Evolutionary conservation across 2,797 vertebrate genomes (phyloP).

Genomic region (Gallinago solitaria): DNA sequence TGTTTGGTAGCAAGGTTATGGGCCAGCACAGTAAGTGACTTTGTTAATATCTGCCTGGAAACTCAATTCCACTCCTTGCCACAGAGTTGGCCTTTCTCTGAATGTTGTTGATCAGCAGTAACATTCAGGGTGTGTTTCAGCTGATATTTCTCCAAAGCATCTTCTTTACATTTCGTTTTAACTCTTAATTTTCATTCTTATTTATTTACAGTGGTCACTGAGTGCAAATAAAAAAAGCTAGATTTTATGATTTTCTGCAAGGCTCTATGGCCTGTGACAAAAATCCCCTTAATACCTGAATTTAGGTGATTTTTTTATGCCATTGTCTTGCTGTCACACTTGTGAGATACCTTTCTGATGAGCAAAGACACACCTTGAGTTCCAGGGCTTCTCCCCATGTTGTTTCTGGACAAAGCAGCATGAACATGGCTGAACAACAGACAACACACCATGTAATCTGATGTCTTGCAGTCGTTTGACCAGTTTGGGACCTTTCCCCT

Average conservation of each 20-base stretch:
- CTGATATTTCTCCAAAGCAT: not conserved
- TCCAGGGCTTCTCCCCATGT: not conserved
- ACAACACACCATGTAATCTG: rapidly evolving
- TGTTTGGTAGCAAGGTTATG: not conserved
- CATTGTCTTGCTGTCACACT: not conserved
- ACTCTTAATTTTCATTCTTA: not conserved
- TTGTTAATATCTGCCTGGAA: not conserved
- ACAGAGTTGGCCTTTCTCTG: not conserved
- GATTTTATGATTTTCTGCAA: not conserved
- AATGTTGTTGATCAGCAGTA: not conserved
- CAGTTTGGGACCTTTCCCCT: not conserved
- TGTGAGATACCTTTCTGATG: not conserved
- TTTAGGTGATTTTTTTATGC: not conserved
- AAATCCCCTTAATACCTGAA: not conserved
- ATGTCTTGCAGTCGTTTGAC: not conserved
- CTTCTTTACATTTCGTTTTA: not conserved
- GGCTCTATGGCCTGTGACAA: not conserved
- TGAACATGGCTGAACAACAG: rapidly evolving
- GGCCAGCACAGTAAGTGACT: not conserved
- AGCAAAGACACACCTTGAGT: not conserved
- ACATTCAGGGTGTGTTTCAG: not conserved
- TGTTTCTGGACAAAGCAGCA: not conserved
- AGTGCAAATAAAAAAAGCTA: not conserved
- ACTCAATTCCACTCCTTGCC: not conserved
- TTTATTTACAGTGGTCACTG: not conserved